Base-by-base conservation (phyloP, 2,797 vertebrate species). In the Chanos chanos region DNA sequence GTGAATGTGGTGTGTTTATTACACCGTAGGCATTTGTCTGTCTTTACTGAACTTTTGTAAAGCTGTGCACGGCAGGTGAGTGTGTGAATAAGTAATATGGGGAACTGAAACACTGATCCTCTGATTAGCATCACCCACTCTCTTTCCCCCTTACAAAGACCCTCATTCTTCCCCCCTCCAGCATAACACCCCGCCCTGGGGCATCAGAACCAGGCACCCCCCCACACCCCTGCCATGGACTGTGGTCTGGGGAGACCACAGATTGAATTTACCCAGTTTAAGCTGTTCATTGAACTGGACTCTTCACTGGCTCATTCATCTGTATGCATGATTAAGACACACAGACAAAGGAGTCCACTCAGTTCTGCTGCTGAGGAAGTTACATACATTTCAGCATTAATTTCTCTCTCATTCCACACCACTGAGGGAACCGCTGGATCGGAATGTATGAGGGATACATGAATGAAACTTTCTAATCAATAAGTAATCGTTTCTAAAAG, bases 351-450 rank as follows among this genome's bases (percentile, higher is more conserved):
- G 79, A 70, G 76, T 79, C 78, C 82, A 86, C 83, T 89, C 82
- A 90, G 89, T 85, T 84, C 88, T 86, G 89, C 89, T 85, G 87
- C 88, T 89, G 81, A 89, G 85, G 88, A 90, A 83, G 86, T 86
- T 82, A 83, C 83, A 83, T 85, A 86, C 77, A 87, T 89, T 86
- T 86, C 66, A 54, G 70, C 77, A 82, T 81, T 84, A 66, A 70
- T 63, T 77, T 69, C 67, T 82, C 60, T 74, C 81, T 68, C 47
- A 39, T 69, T 81, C 74, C 72, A 25, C 45, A 33, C 39, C 36
- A 33, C 64, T 54, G 22, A 33, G 15, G 18, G 45, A 45, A n/a
- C n/a, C n/a, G n/a, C n/a, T n/a, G n/a, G n/a, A n/a, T n/a, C n/a
- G n/a, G n/a, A n/a, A n/a, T n/a, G n/a, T n/a, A n/a, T n/a, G n/a